A percentile compares a stretch with the other conserved stretches of the same genome.
Conservation (phyloP, 2,113 vertebrate genomes). For the Tauraco erythrolophus region DNA sequence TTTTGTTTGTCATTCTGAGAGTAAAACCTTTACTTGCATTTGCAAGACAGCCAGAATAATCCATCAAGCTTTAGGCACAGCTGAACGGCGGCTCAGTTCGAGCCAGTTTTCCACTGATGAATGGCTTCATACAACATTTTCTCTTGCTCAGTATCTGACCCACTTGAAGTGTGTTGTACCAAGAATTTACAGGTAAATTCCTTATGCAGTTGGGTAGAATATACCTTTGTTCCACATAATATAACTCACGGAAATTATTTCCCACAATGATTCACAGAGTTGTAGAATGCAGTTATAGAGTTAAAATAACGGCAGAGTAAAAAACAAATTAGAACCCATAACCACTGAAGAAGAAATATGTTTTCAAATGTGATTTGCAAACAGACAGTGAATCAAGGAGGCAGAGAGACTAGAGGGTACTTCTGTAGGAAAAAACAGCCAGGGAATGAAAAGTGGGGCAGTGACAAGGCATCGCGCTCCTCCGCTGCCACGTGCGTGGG, state of each 20-base stretch:
- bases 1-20: neutral
- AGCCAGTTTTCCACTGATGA: neutral
- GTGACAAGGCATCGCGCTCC: neutral
- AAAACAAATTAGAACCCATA: neutral
- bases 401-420: neutral
- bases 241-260: neutral
- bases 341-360: neutral
- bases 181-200: neutral
- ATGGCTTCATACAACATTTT: neutral
- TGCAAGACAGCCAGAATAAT: neutral
- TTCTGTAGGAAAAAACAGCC: neutral
- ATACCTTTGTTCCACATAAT: neutral
- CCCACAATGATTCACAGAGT: neutral
- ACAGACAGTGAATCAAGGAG: neutral
- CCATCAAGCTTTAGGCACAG: neutral
- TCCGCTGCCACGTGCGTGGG: neutral
- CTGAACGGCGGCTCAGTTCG: fast-evolving
- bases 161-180: neutral
- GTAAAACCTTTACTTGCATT: neutral
- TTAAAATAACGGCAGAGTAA: neutral
- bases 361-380: neutral
- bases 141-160: neutral
- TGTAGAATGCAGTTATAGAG: neutral
- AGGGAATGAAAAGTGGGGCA: neutral
- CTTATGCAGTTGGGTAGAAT: neutral